phyloP scores from a whole-genome alignment of 2,888 invertebrate genomes.

The Agrenia bidenticulata region DNA sequence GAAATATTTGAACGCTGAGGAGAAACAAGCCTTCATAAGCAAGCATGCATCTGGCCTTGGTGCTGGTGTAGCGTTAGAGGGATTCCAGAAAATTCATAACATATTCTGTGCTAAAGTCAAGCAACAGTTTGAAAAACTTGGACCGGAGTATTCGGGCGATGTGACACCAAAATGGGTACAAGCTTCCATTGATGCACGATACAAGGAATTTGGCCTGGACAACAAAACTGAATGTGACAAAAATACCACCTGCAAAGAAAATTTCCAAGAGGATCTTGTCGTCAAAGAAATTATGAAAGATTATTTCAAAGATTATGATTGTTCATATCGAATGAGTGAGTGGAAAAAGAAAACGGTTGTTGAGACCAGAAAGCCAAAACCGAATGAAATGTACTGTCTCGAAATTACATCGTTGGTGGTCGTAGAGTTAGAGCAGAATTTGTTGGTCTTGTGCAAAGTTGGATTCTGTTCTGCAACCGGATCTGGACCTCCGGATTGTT shows the following conservation, averaged over 20 bases:
- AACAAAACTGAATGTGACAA: not conserved
- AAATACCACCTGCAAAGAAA: not conserved
- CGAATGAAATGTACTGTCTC: slow-evolving; percentile 16
- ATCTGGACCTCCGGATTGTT: too few relatives aligned
- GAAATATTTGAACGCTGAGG: not conserved
- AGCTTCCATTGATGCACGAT: not conserved
- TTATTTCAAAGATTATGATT: not conserved
- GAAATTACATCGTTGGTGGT: slow-evolving; percentile 20
- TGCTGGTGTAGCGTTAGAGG: not conserved
- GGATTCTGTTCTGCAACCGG: not conserved
- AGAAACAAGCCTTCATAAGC: not conserved
- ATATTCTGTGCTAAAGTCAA: not conserved
- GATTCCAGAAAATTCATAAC: not conserved
- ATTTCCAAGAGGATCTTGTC: not conserved
- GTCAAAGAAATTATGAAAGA: not conserved
- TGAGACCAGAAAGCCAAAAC: not conserved
- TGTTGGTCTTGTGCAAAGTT: slow-evolving; percentile 20
- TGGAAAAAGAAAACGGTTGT: not conserved
- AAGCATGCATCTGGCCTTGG: not conserved
- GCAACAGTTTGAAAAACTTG: not conserved
- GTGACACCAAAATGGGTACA: not conserved
- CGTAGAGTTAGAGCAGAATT: slow-evolving; percentile 18
- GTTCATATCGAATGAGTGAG: not conserved
- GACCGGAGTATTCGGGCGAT: not conserved
- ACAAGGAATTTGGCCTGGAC: not conserved